Percentiles rank a stretch among this genome's conserved stretches.
Conservation (phyloP, 1,140 invertebrate species). For the Druon quercuslanigerum region DNA sequence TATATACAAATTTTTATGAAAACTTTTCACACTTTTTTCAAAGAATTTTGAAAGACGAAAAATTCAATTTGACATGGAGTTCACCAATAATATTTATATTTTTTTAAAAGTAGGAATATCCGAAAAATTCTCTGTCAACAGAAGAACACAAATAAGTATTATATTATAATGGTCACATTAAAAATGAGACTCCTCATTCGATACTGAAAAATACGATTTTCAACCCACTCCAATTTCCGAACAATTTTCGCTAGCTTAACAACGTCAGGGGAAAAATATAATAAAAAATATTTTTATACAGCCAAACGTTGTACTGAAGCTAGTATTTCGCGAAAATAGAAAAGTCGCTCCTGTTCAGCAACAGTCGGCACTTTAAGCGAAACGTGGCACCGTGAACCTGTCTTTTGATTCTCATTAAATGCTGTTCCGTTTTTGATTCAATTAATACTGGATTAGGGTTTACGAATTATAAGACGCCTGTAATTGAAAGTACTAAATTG, state of each 20-base stretch:
- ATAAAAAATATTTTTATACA: background rate
- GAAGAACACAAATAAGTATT: too few relatives aligned
- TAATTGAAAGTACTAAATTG: too few relatives aligned
- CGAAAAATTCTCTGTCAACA: too few relatives aligned
- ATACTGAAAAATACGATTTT: constrained; percentile 23
- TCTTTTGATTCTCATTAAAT: constrained; percentile 11
- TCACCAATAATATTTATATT: too few relatives aligned
- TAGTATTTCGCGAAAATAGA: background rate
- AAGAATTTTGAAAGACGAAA: too few relatives aligned
- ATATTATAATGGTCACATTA: background rate
- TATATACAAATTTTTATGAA: too few relatives aligned
- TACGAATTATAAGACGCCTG: too few relatives aligned
- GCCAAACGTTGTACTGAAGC: background rate
- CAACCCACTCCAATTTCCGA: constrained; percentile 13
- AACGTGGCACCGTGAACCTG: background rate
- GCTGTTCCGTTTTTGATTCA: too few relatives aligned
- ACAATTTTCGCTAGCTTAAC: background rate
- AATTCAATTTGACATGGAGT: too few relatives aligned
- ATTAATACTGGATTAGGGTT: too few relatives aligned
- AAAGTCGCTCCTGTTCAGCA: background rate
- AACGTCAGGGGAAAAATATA: background rate
- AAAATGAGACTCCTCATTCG: constrained; percentile 8
- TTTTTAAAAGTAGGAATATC: too few relatives aligned
- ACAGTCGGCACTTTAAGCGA: constrained; percentile 3
- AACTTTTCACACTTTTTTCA: too few relatives aligned